Base-by-base conservation (phyloP, 2,797 vertebrate species). In the Pangasius djambal region DNA sequence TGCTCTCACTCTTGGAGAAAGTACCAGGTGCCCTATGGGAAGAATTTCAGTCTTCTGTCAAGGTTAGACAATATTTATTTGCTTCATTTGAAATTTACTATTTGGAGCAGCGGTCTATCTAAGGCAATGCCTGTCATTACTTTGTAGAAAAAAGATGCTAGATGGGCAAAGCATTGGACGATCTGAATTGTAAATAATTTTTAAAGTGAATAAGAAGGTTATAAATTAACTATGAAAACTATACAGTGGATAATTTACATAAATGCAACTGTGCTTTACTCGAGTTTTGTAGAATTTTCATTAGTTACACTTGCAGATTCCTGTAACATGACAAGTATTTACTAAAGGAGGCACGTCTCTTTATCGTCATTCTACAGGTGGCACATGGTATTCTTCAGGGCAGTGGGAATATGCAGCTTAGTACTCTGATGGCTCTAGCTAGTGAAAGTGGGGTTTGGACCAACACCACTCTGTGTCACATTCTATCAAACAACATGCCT, bases 11-110 rank as follows among this genome's bases (percentile, higher is more conserved):
- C 94, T 97, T 97, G 93, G 96, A 97, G 95, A 96, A 98, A 92
- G 96, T 99, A 94, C 97, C 98, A 94, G 96, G 97, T 96, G 97
- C 96, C 95, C 98, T 98, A 93, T 99, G 99, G 99, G 96, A 98
- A 95, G 97, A 98, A 93, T 98, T 99, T 95, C 98, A 98, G 95
- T 96, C 97, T 94, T 97, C 98, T 93, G 97, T 99, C 91, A 97
- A 98, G 97, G 99, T 99, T 94, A 97, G 97, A 94, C 89, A 93
- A 86, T 59, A 50, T 89, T 57, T 65, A 52, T 78, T 57, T 87
- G 55, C 69, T 86, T 70, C 34, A 72, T 31, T 8, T 72, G 6
- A 65, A 7, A 65, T 34, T 1, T 86, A 34, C n/a, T 61, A 2
- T 81, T 63, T 63, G 59, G 25, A 44, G 34, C 59, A 83, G 22